Base-by-base conservation (phyloP, 2,888 invertebrate species). In the Lysandra bellargus region DNA sequence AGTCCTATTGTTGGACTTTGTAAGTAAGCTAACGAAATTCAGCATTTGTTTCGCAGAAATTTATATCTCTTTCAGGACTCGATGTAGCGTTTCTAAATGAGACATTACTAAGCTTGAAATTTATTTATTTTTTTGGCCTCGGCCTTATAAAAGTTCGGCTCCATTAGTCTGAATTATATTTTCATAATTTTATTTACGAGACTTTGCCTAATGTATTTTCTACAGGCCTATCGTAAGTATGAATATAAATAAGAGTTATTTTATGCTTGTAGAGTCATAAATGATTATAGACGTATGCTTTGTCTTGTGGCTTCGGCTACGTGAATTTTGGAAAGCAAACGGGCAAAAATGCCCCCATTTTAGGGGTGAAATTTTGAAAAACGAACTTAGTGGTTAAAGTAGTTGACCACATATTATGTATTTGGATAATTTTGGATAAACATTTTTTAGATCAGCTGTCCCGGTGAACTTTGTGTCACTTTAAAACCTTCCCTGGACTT, bases 151-250 rank as follows among this genome's bases (percentile, higher is more conserved):
- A 57, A 57, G 17, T 57, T 57, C 17, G 57, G 57, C 17, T 49
- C 49, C 49, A 12, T 57, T 57, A 61, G n/a, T 6, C 61, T 61
- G 14, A 61, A 23, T 23, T 61, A n/a, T 61, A 23, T n/a, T 61
- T 61, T 61, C 61, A n/a, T 60, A 60, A 60, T 60, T 60, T 14
- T n/a, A n/a, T 60, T 60, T 60, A 60, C 60, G 60, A 60, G 60
- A n/a, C n/a, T n/a, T n/a, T 60, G 60, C n/a, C 5, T 57, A n/a
- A 60, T 60, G 60, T 60, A n/a, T 4, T 60, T 30, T 64, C 23
- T 64, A 23, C 7, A 3, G 23, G 61, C 61, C 1, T 30, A 64
- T 64, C 30, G 61, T 61, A 23, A 9, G 64, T 64, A 64, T 64
- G 64, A 64, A 30, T 64, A 64, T 9, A 64, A 64, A 64, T 64